Percentiles rank a stretch among this genome's conserved stretches.
These are phyloP conservation scores for Porites divaricata DNA, from an alignment of 92 coral and sea anemone genomes.

Conservation along the genomic window DNA sequence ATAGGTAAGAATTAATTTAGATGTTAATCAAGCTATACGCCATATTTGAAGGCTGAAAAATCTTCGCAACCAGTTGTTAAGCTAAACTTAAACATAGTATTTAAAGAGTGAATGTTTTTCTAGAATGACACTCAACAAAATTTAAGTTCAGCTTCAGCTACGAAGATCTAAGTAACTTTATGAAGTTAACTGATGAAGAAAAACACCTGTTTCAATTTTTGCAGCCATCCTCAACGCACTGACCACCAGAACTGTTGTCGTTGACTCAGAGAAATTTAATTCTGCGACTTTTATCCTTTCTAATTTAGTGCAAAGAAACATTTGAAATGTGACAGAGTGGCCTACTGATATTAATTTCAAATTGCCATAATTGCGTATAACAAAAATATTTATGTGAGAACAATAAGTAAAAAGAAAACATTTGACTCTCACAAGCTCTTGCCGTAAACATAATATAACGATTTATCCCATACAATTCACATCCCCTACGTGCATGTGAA, in stretches of 20 bases:
- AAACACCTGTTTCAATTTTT: constrained; percentile 18
- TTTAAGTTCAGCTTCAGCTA: constrained; percentile 6
- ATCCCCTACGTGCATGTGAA: too few species aligned
- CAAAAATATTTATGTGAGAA: not conserved
- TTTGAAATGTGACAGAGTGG: not conserved
- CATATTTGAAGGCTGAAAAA: not conserved
- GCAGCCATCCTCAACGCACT: not conserved
- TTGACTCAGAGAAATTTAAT: not conserved
- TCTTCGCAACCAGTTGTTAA: not conserved
- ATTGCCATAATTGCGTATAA: constrained; percentile 1
- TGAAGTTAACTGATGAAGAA: constrained; percentile 1
- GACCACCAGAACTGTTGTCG: not conserved
- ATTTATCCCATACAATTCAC: too few species aligned
- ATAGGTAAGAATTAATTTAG: not conserved
- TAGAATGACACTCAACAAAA: not conserved
- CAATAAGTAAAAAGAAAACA: not conserved
- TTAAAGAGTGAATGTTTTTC: not conserved
- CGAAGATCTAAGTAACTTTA: constrained; percentile 13
- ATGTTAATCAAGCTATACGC: not conserved
- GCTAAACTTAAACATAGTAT: not conserved
- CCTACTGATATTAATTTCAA: not conserved
- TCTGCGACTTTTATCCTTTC: not conserved
- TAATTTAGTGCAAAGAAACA: not conserved
- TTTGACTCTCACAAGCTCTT: not conserved
- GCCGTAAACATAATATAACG: not conserved